Evolutionary conservation across 2,113 vertebrate genomes (phyloP).

Genomic region (Sarotherodon lohbergeri): DNA sequence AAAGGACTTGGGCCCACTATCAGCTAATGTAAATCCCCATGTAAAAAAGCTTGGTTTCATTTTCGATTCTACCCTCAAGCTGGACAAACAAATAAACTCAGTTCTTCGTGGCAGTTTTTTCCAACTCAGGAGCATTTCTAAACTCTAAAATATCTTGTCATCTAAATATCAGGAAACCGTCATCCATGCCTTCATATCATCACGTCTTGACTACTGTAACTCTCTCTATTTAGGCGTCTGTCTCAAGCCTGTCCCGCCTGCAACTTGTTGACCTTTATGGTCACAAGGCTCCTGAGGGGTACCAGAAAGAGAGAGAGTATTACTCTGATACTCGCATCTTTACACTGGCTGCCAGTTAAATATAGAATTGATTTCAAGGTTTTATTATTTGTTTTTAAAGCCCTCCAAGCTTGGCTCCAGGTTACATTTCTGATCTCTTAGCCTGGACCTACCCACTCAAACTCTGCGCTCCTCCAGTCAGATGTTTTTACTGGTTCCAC

Average conservation of each 20-base stretch:
- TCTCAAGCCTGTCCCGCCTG: not conserved
- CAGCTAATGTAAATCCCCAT: not conserved
- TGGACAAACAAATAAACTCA: not conserved
- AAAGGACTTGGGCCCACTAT: not conserved
- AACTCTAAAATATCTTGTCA: not conserved
- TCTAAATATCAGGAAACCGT: not conserved
- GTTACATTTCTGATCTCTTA: not conserved
- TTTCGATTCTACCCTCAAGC: not conserved
- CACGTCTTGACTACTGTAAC: not conserved
- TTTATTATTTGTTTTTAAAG: not conserved
- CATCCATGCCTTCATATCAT: not conserved
- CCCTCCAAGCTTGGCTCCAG: not conserved
- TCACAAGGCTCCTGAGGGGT: not conserved
- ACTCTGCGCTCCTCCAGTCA: fast-evolving
- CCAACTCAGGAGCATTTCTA: not conserved
- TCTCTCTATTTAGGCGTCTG: not conserved
- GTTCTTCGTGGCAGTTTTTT: not conserved
- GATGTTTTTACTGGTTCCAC: not conserved
- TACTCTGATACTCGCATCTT: not conserved
- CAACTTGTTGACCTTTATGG: not conserved
- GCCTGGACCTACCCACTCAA: not conserved
- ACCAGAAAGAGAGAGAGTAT: not conserved
- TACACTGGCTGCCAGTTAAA: not conserved
- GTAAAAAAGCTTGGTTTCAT: not conserved
- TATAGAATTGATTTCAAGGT: not conserved